A percentile compares a stretch with the other conserved stretches of the same genome.
Evolutionary conservation across 2,113 vertebrate species (phyloP).

Genomic region (Geococcyx californianus): DNA sequence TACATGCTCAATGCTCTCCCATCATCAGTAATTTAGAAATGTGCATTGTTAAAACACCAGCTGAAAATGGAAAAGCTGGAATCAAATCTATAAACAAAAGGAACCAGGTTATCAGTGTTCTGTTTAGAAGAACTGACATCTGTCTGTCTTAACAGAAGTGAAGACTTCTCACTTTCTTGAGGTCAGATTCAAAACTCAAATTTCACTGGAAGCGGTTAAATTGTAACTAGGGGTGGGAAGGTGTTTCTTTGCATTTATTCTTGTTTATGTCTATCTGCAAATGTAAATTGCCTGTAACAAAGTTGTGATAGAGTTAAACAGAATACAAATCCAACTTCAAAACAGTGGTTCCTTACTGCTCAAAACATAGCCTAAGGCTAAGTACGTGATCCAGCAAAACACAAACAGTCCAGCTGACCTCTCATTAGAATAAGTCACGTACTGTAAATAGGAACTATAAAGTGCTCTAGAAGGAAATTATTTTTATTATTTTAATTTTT

Average conservation of each 20-base stretch:
- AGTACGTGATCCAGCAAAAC: background rate
- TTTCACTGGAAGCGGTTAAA: background rate
- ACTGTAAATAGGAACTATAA: background rate
- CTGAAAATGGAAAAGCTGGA: background rate
- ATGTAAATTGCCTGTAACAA: background rate
- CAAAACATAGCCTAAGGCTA: background rate
- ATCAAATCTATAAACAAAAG: background rate
- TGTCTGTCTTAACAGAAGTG: background rate
- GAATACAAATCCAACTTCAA: background rate
- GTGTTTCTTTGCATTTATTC: background rate
- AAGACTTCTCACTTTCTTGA: background rate
- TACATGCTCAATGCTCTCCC: rapidly evolving
- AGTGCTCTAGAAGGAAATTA: background rate
- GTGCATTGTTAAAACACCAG: background rate
- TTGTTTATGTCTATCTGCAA: background rate
- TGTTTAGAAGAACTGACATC: rapidly evolving
- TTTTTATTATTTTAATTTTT: background rate
- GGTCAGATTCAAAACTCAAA: background rate
- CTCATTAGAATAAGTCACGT: background rate
- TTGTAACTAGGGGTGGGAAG: background rate
- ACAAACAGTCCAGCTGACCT: background rate
- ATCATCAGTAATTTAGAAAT: background rate
- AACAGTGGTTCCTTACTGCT: background rate
- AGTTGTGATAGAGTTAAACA: background rate
- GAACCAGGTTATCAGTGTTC: background rate